phyloP scores from a whole-genome alignment of 2,888 invertebrate species.

The Ophraella communa region DNA sequence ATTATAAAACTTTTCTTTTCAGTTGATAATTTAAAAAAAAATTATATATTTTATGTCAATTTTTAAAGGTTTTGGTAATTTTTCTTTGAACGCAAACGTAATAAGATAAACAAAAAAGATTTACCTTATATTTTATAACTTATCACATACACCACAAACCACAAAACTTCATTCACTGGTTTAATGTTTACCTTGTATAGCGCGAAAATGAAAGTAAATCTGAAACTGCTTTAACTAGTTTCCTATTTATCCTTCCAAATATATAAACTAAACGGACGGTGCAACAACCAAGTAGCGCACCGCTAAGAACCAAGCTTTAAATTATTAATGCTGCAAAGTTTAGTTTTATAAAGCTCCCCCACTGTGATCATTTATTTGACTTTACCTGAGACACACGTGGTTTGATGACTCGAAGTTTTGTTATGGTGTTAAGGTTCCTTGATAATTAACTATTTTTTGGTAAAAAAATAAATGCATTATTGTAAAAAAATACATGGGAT shows the following conservation, averaged over 20 bases:
- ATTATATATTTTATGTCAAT: too few species aligned
- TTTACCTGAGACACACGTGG: constrained; percentile 27
- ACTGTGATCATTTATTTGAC: constrained; percentile 10
- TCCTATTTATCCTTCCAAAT: constrained; percentile 9
- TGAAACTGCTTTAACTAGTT: constrained; percentile 4
- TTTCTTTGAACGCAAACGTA: too few species aligned
- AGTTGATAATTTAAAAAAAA: too few species aligned
- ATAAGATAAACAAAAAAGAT: too few species aligned
- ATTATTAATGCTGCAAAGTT: background rate
- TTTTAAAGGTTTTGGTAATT: too few species aligned
- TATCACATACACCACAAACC: constrained; percentile 1
- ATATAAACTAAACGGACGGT: background rate
- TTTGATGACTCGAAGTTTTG: background rate
- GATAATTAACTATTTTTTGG: too few species aligned
- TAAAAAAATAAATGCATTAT: too few species aligned
- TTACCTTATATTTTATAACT: background rate
- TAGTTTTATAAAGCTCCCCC: constrained; percentile 23
- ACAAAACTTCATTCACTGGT: constrained; percentile 5
- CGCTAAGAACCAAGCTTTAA: constrained; percentile 6
- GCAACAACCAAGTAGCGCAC: background rate
- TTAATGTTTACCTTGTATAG: background rate
- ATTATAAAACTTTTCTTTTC: too few species aligned
- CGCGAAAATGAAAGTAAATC: constrained; percentile 25
- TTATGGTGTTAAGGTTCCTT: background rate
- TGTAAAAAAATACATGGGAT: too few species aligned